These are phyloP conservation scores for Tetranychus truncatus DNA, from an alignment of 2,888 invertebrate species.

Conservation along the genomic window DNA sequence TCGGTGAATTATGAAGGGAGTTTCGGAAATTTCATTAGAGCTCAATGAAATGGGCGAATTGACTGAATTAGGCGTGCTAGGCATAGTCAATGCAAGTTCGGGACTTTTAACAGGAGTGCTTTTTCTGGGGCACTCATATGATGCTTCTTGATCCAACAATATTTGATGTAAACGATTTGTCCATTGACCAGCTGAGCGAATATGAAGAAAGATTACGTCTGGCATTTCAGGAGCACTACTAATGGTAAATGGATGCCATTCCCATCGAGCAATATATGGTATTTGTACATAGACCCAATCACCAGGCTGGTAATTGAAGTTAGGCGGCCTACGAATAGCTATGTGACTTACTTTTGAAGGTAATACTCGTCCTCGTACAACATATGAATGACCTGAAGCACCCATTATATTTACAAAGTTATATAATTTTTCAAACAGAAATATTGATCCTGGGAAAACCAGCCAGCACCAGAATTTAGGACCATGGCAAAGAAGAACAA, in stretches of 20 bases:
- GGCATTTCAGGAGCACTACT: slow-evolving; percentile 86
- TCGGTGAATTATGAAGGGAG: not conserved
- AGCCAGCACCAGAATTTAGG: slow-evolving; percentile 95
- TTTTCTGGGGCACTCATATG: not conserved
- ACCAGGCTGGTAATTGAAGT: slow-evolving; percentile 73
- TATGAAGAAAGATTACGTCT: slow-evolving; percentile 79
- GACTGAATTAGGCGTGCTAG: not conserved
- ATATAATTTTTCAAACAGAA: slow-evolving; percentile 45
- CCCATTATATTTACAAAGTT: slow-evolving; percentile 8
- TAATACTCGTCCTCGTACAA: slow-evolving; percentile 17
- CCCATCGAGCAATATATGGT: slow-evolving; percentile 71
- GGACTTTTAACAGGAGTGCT: not conserved
- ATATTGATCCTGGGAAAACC: slow-evolving; percentile 56
- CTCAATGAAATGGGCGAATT: not conserved
- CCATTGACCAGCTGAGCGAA: slow-evolving; percentile 84
- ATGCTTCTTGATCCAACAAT: not conserved
- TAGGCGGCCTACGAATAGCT: slow-evolving; percentile 63
- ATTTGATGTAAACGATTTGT: slow-evolving; percentile 44
- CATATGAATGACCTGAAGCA: slow-evolving; percentile 14
- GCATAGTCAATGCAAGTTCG: not conserved
- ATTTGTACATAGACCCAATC: slow-evolving; percentile 86
- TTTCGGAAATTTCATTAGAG: not conserved
- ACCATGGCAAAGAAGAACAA: slow-evolving; percentile 61
- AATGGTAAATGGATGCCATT: slow-evolving; percentile 93
- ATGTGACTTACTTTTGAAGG: slow-evolving; percentile 48